These are phyloP conservation scores for Amazona vittata DNA, from an alignment of 2,113 vertebrate species.

Conservation along the genomic window DNA sequence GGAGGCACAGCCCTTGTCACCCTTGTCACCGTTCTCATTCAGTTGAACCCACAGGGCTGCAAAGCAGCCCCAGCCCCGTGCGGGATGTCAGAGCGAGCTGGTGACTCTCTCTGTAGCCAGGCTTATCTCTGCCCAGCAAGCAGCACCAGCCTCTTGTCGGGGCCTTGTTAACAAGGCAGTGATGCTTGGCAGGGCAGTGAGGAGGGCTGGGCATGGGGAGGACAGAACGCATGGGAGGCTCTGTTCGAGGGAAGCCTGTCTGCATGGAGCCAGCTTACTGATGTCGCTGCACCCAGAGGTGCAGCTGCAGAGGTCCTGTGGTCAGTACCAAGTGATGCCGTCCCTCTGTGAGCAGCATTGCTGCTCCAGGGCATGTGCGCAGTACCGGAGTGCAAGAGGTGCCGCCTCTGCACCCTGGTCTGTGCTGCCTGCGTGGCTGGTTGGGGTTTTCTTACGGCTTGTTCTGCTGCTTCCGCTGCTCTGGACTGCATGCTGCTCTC, in stretches of 20 bases:
- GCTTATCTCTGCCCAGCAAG: constrained; percentile 65
- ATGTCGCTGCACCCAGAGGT: background rate
- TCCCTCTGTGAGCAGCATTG: background rate
- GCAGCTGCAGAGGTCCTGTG: rapidly evolving
- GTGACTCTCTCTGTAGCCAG: constrained; percentile 37
- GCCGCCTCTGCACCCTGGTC: background rate
- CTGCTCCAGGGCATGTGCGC: background rate
- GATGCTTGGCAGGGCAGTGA: background rate
- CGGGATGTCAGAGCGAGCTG: background rate
- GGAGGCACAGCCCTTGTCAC: constrained; percentile 38
- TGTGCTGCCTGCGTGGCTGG: background rate
- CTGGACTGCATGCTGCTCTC: background rate
- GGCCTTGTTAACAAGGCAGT: constrained; percentile 53
- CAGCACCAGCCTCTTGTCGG: background rate
- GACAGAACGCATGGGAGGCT: rapidly evolving
- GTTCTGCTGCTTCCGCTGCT: background rate
- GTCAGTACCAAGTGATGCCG: background rate
- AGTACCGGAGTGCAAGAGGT: rapidly evolving
- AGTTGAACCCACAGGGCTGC: background rate
- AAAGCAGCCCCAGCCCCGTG: background rate
- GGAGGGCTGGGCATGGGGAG: background rate
- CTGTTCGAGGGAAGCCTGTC: rapidly evolving
- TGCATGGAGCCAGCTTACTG: rapidly evolving
- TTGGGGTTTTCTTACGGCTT: background rate
- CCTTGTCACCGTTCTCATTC: constrained; percentile 32